phyloP scores from a whole-genome alignment of 2,888 invertebrate species.

The Trissolcus japonicus region DNA sequence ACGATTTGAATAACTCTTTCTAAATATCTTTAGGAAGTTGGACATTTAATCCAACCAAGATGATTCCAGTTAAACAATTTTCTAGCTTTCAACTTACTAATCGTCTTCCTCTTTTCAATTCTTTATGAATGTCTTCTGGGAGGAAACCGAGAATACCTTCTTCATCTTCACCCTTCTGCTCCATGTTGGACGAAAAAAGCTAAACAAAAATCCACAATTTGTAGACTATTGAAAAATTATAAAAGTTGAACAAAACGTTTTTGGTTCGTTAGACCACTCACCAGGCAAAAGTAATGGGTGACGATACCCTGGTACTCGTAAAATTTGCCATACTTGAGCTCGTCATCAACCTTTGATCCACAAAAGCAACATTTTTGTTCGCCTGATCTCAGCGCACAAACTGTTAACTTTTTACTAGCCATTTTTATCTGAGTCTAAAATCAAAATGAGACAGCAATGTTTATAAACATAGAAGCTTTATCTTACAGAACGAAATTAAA shows the following conservation, averaged over 20 bases:
- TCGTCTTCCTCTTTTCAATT: slow-evolving; percentile 80
- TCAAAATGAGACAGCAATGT: neutral
- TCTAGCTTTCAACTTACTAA: slow-evolving; percentile 78
- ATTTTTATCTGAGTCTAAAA: neutral
- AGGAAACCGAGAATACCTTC: slow-evolving; percentile 87
- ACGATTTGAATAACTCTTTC: neutral
- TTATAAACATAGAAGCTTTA: neutral
- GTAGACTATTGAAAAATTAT: neutral
- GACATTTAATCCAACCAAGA: too few relatives aligned
- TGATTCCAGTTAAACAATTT: neutral
- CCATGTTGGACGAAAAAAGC: slow-evolving; percentile 84
- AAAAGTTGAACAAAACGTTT: neutral
- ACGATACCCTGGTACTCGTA: slow-evolving; percentile 79
- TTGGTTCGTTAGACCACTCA: slow-evolving; percentile 68
- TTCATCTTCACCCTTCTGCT: slow-evolving; percentile 82
- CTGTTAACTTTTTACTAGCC: neutral
- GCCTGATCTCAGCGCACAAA: neutral
- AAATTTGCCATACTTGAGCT: slow-evolving; percentile 79
- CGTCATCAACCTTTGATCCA: slow-evolving; percentile 77
- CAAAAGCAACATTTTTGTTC: slow-evolving; percentile 78
- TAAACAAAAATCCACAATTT: slow-evolving; percentile 71
- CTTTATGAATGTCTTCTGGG: slow-evolving; percentile 82
- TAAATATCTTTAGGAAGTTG: neutral
- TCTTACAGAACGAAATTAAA: neutral
- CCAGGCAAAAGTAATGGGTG: slow-evolving; percentile 87